Conservation (phyloP, 2,113 vertebrate species). For the Lota lota region DNA sequence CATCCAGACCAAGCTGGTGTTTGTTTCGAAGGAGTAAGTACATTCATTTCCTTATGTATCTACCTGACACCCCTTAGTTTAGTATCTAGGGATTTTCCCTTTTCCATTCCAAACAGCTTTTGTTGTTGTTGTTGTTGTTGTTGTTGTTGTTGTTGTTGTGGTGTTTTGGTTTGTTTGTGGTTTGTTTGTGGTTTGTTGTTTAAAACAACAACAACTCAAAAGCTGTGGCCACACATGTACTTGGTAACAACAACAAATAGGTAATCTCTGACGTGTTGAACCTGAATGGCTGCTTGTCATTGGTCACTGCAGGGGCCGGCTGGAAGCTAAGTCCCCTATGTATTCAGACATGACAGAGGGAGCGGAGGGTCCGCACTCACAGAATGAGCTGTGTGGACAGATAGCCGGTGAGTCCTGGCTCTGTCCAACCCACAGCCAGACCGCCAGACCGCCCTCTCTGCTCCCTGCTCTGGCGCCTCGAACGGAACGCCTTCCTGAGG, state of each 20-base stretch:
- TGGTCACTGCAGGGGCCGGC: slow-evolving; percentile 69
- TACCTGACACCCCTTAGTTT: no score
- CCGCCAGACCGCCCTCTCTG: slow-evolving; percentile 10
- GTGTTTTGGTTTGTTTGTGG: no score
- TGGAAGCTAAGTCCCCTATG: slow-evolving; percentile 55
- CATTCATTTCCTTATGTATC: no score
- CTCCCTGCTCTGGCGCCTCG: not conserved
- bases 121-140: no score
- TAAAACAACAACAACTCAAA: slow-evolving; percentile 2
- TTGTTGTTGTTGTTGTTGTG: no score
- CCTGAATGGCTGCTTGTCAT: slow-evolving; percentile 65
- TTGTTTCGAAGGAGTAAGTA: slow-evolving; percentile 76
- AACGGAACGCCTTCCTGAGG: no score
- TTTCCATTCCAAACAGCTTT: no score
- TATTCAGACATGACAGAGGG: slow-evolving; percentile 48
- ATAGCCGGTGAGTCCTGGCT: slow-evolving; percentile 69
- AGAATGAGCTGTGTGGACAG: slow-evolving; percentile 56
- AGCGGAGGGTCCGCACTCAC: slow-evolving; percentile 41
- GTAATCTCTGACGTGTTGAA: slow-evolving; percentile 1
- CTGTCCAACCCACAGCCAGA: slow-evolving; percentile 34
- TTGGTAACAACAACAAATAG: not conserved
- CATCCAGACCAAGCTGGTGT: slow-evolving; percentile 76
- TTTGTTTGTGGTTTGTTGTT: no score
- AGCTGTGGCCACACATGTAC: not conserved
- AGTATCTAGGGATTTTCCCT: no score